A percentile compares a stretch with the other conserved stretches of the same genome.
These are phyloP conservation scores for Mimas tiliae DNA, from an alignment of 2,888 invertebrate species.

Conservation along the genomic window DNA sequence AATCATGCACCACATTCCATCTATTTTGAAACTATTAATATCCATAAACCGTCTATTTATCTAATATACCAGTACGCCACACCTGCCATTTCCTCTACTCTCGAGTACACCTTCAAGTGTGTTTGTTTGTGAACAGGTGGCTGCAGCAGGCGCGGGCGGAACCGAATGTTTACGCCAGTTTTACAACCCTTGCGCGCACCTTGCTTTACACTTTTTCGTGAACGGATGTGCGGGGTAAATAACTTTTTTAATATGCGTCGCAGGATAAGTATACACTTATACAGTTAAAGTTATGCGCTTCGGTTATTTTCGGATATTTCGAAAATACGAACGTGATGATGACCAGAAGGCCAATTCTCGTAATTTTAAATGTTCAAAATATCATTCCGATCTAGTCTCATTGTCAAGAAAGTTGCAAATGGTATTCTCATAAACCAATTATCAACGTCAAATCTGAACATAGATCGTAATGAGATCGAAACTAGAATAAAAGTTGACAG, in stretches of 20 bases:
- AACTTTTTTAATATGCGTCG: not conserved
- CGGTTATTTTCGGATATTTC: too few relatives aligned
- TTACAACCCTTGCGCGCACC: constrained; percentile 47
- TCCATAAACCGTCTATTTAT: not conserved
- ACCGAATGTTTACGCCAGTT: constrained; percentile 71
- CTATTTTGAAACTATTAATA: not conserved
- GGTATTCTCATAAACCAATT: too few relatives aligned
- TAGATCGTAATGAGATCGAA: too few relatives aligned
- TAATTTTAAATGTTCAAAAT: too few relatives aligned
- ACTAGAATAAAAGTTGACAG: too few relatives aligned
- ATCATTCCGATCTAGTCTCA: too few relatives aligned
- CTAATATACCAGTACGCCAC: not conserved
- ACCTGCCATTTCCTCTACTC: constrained; percentile 4
- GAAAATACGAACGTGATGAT: too few relatives aligned
- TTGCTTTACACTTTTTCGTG: constrained; percentile 39
- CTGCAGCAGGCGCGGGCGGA: constrained; percentile 72
- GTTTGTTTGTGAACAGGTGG: constrained; percentile 58
- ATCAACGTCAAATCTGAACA: too few relatives aligned
- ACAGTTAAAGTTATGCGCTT: too few relatives aligned
- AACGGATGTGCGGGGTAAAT: constrained; percentile 22
- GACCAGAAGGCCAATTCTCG: too few relatives aligned
- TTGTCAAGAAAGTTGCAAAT: too few relatives aligned
- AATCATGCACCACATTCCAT: not conserved
- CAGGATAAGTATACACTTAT: not conserved
- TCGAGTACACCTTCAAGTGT: constrained; percentile 12